Evolutionary conservation across 2,888 invertebrate species (phyloP).

Genomic region (Lithosia quadra): DNA sequence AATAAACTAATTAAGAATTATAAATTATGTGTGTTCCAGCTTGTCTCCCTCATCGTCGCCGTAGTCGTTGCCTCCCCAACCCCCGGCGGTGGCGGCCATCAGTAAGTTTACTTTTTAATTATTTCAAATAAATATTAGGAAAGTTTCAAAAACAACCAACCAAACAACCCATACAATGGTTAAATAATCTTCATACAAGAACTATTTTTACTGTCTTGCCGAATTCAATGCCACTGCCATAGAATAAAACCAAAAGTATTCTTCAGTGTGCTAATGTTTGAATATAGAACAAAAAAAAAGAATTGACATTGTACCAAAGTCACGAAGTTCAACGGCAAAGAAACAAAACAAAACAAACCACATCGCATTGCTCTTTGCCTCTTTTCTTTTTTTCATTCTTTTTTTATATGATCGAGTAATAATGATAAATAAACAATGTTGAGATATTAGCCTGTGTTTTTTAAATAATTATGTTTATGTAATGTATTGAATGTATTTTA

Average conservation of each 20-base stretch:
- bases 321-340: conserved; percentile 36
- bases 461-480: not conserved
- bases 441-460: not conserved
- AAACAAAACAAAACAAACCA: conserved; percentile 31
- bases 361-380: not conserved
- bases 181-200: not conserved
- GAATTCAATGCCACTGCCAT: conserved; percentile 8
- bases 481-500: not conserved
- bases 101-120: conserved; percentile 64
- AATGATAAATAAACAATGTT: not conserved
- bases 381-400: not conserved
- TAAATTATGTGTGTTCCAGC: conserved; percentile 57
- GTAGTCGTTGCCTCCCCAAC: conserved; percentile 72
- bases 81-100: conserved; percentile 77
- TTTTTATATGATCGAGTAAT: not conserved
- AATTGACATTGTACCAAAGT: conserved; percentile 8
- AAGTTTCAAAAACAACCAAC: too few relatives aligned
- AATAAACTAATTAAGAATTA: conserved; percentile 4
- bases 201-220: not conserved
- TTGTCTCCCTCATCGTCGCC: conserved; percentile 73
- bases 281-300: conserved; percentile 16
- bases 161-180: not conserved
- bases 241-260: conserved; percentile 15
- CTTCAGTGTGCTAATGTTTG: conserved; percentile 2
- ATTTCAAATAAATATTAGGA: not conserved